Conservation (phyloP, 1,140 invertebrate genomes). For the Pseudomyrmex cubaensis region DNA sequence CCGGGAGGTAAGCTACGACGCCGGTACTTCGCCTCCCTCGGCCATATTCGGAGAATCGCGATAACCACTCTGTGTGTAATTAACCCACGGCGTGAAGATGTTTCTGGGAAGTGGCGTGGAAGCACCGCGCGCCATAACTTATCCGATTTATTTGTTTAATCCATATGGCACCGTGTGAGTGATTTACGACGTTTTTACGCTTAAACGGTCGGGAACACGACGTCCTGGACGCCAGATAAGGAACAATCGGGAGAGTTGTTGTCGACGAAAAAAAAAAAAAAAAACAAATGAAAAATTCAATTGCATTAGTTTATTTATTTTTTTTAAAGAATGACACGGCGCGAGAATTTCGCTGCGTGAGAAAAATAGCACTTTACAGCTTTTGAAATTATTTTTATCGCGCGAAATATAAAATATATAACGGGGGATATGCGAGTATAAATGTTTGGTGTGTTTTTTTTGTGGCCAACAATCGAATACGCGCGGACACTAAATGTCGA, state of each 20-base stretch:
- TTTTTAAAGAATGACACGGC: too few species aligned
- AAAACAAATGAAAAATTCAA: too few species aligned
- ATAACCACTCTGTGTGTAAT: conserved; percentile 48
- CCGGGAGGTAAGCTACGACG: conserved; percentile 18
- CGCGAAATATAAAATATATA: not conserved
- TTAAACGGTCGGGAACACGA: not conserved
- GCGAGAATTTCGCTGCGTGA: not conserved
- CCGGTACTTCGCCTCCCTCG: not conserved
- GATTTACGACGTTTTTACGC: not conserved
- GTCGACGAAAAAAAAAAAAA: too few species aligned
- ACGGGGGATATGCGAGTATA: not conserved
- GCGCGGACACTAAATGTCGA: conserved; percentile 43
- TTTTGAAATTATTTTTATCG: not conserved
- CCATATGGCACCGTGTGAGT: not conserved
- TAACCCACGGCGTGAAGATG: conserved; percentile 19
- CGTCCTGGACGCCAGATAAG: too few species aligned
- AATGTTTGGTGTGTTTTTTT: not conserved
- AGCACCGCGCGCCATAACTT: conserved; percentile 22
- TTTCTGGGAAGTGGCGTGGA: conserved; percentile 26
- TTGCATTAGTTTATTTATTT: too few species aligned
- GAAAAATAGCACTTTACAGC: not conserved
- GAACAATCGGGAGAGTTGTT: not conserved
- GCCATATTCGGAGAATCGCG: conserved; percentile 48
- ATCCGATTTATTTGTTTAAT: conserved; percentile 23
- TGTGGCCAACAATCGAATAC: conserved; percentile 43